phyloP scores from a whole-genome alignment of 2,113 vertebrate genomes.

The Hiodon alosoides region DNA sequence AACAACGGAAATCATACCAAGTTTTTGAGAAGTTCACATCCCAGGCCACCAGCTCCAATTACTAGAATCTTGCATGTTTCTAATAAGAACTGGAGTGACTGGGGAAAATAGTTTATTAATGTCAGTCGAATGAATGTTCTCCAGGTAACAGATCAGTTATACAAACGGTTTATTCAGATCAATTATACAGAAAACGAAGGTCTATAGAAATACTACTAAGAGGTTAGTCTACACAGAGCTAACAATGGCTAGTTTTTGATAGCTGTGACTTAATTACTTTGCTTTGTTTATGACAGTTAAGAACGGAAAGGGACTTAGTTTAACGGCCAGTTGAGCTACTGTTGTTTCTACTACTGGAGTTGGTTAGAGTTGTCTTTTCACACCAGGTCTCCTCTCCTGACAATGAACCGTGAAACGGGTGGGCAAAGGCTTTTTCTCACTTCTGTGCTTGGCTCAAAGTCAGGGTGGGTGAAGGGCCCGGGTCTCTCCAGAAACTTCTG shows the following conservation, averaged over 20 bases:
- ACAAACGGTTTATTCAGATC: too few species aligned
- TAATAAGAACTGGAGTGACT: constrained; percentile 87
- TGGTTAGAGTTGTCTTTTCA: too few species aligned
- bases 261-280: too few species aligned
- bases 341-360: too few species aligned
- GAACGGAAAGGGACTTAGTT: not conserved
- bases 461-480: constrained; percentile 95
- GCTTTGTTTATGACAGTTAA: too few species aligned
- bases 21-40: constrained; percentile 94
- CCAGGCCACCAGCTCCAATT: constrained; percentile 91
- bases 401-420: not conserved
- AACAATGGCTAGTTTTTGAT: too few species aligned
- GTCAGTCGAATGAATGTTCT: too few species aligned
- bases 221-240: too few species aligned
- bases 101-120: constrained; percentile 20
- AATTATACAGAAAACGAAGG: too few species aligned
- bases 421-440: constrained; percentile 58
- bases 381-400: too few species aligned
- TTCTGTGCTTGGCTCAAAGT: constrained; percentile 94
- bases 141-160: too few species aligned
- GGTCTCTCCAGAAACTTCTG: constrained; percentile 94
- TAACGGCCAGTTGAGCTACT: not conserved
- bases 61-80: constrained; percentile 90
- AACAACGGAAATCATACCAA: constrained; percentile 67
- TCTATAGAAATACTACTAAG: too few species aligned